Conservation (phyloP, 2,888 invertebrate genomes). For the Mayetiola destructor region DNA sequence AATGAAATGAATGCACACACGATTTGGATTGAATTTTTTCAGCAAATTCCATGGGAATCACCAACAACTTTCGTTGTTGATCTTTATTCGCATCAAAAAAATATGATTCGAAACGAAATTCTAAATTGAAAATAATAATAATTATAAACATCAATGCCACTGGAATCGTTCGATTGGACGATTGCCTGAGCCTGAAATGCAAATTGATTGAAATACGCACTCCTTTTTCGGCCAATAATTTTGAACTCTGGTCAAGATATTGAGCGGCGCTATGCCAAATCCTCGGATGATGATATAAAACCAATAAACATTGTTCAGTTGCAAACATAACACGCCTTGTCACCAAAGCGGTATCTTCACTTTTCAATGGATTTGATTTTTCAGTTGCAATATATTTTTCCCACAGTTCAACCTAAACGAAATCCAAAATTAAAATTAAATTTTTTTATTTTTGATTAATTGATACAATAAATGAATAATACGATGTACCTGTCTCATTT, state of each 20-base stretch:
- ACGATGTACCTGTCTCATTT: constrained; percentile 82
- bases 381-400: constrained; percentile 98
- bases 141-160: background rate
- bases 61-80: background rate
- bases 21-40: background rate
- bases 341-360: constrained; percentile 87
- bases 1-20: constrained; percentile 9
- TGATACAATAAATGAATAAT: background rate
- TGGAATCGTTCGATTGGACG: background rate
- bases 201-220: constrained; percentile 38
- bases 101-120: background rate
- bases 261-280: constrained; percentile 99
- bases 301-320: constrained; percentile 91
- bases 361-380: constrained; percentile 86
- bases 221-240: constrained; percentile 87
- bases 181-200: background rate
- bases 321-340: constrained; percentile 96
- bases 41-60: background rate
- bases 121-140: background rate
- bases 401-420: constrained; percentile 96
- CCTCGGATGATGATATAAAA: constrained; percentile 93
- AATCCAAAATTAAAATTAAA: constrained; percentile 18
- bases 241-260: constrained; percentile 89
- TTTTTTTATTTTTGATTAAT: background rate
- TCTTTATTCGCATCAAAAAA: background rate